Conservation (phyloP, 23 tunicate genomes). For the Halocynthia aurantium region DNA sequence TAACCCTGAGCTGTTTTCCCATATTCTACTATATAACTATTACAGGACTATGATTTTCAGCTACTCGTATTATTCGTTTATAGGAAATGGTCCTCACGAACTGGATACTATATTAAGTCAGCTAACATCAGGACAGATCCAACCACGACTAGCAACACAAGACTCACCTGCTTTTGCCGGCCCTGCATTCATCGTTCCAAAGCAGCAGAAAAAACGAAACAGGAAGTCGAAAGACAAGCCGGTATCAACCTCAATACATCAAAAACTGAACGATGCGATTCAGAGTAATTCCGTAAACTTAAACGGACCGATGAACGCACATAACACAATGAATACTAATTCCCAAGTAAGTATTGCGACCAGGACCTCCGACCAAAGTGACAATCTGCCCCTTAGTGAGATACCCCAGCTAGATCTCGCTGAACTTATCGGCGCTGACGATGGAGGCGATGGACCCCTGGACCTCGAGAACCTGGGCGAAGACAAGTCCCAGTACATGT, state of each 20-base stretch:
- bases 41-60: background rate
- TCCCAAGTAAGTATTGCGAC: background rate
- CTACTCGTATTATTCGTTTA: background rate
- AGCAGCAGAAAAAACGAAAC: constrained; percentile 33
- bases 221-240: constrained; percentile 60
- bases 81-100: constrained; percentile 29
- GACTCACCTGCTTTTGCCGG: constrained; percentile 6
- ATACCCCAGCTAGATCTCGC: constrained; percentile 9
- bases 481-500: too few relatives aligned
- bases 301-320: constrained; percentile 3
- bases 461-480: background rate
- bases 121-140: constrained; percentile 18
- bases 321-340: constrained; percentile 1
- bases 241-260: too few relatives aligned
- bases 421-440: constrained; percentile 19
- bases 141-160: background rate
- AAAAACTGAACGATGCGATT: background rate
- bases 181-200: constrained; percentile 11
- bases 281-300: background rate
- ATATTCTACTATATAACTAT: too few relatives aligned
- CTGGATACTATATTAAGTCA: constrained; percentile 21
- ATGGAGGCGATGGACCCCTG: background rate
- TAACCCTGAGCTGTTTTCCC: too few relatives aligned
- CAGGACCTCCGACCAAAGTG: background rate
- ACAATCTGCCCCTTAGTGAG: constrained; percentile 12